Conservation (phyloP, 92 coral and sea anemone species). For the Galaxea fascicularis region DNA sequence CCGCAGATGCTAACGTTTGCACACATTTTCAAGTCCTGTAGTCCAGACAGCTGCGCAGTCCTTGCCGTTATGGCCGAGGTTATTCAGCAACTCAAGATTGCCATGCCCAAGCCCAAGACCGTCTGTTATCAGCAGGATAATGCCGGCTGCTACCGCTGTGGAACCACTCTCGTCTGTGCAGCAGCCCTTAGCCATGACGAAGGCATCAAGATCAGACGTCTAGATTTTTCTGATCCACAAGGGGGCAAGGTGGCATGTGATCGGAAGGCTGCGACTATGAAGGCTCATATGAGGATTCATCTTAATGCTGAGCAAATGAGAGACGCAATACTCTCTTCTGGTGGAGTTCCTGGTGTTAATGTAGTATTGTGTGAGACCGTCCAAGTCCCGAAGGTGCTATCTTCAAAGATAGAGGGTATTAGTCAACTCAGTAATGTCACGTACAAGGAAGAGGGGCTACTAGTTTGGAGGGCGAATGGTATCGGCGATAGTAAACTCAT, state of each 20-base stretch:
- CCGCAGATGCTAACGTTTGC: slow-evolving; percentile 39
- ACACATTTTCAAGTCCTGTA: slow-evolving; percentile 16
- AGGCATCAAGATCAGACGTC: slow-evolving; percentile 48
- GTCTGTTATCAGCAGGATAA: slow-evolving; percentile 40
- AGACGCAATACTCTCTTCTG: slow-evolving; percentile 69
- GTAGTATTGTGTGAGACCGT: no score
- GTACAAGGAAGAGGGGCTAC: no score
- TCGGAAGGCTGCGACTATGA: slow-evolving; percentile 68
- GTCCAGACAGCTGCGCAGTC: slow-evolving; percentile 31
- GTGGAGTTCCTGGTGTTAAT: slow-evolving; percentile 72
- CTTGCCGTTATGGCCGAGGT: slow-evolving; percentile 52
- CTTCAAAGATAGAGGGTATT: no score
- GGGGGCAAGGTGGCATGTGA: no score
- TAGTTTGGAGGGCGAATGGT: no score
- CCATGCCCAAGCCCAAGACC: slow-evolving; percentile 22
- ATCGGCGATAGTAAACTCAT: slow-evolving; percentile 43
- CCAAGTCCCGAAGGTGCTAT: no score
- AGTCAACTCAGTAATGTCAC: no score
- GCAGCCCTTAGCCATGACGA: slow-evolving; percentile 26
- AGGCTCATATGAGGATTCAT: slow-evolving; percentile 64
- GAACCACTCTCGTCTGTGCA: slow-evolving; percentile 34
- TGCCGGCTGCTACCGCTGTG: slow-evolving; percentile 43
- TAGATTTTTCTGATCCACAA: no score
- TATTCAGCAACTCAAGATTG: slow-evolving; percentile 43
- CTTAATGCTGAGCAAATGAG: slow-evolving; percentile 66